Base-by-base conservation (phyloP, 2,113 vertebrate species). In the Oncorhynchus masou region DNA sequence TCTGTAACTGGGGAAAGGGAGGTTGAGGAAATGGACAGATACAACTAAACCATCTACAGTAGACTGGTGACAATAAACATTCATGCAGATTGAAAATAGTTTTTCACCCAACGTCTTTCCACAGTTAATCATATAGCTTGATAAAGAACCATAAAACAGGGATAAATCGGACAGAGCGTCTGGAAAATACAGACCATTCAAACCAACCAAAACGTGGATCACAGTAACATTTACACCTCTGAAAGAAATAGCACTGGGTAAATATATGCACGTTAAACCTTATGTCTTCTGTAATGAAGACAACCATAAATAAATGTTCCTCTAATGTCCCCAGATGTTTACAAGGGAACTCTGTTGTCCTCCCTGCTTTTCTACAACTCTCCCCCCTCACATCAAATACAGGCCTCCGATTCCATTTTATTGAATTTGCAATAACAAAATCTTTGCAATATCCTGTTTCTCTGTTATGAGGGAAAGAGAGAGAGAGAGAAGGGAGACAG, bases 401-500 rank as follows among this genome's bases (percentile, higher is more conserved):
- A 73, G 78, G 71, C 76, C 76, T 87, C 68, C 82, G 70, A 83
- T 81, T 80, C 72, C 70, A 79, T 85, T 90, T 91, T 88, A 92
- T 93, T 93, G 90, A 90, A 93, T 90, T 88, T 88, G 84, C 88
- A 92, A 91, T 93, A 94, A 94, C 93, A 94, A 90, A 89, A 90
- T 91, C 88, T 91, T 91, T 92, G 91, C 87, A 94, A 94, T 94
- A 93, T 94, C 93, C 93, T 93, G 92, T 92, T 86, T 86, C 79
- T 77, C 80, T 77, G 51, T n/a, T 74, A 74, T 68, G 78, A 75
- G 48, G 4, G 49, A 68, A 22, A 25, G 9, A 60, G 29, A 64
- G 5, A 73, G 48, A 65, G 16, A 31, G 39, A 65, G 48, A 79
- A 78, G 16, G 57, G 39, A 48, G 48, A 79, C 80, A 16, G 74